A percentile compares a stretch with the other conserved stretches of the same genome.
Evolutionary conservation across 1,140 invertebrate species (phyloP).

Genomic region (Oncopodura yosiiana): DNA sequence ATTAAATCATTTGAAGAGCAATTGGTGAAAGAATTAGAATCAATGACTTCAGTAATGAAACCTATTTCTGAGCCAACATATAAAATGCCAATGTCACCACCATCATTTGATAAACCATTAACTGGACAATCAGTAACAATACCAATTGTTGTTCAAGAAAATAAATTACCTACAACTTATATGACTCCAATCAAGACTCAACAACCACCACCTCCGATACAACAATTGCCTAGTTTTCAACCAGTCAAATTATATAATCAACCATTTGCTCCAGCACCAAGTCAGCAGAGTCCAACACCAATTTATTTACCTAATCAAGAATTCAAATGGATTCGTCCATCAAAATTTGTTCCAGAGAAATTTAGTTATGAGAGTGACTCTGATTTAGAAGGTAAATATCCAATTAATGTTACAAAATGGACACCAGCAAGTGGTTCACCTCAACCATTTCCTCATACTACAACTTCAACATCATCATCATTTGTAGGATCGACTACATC

Average conservation of each 20-base stretch:
- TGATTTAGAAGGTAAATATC: constrained; percentile 56
- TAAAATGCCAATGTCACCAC: not conserved
- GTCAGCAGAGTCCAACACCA: not conserved
- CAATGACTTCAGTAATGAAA: too few species aligned
- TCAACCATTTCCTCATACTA: constrained; percentile 47
- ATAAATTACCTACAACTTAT: not conserved
- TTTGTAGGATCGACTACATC: too few species aligned
- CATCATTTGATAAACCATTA: not conserved
- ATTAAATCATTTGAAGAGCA: constrained; percentile 13
- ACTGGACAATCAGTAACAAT: not conserved
- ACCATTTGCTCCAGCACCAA: not conserved
- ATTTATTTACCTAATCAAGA: constrained; percentile 3
- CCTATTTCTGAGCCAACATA: constrained; percentile 1
- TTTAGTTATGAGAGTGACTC: constrained; percentile 64
- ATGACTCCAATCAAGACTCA: not conserved
- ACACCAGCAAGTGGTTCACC: constrained; percentile 45
- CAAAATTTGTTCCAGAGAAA: constrained; percentile 58
- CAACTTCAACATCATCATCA: too few species aligned
- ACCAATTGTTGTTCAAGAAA: not conserved
- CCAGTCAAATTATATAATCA: constrained; percentile 31
- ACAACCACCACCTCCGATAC: not conserved
- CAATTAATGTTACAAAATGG: constrained; percentile 54
- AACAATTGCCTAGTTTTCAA: constrained; percentile 1
- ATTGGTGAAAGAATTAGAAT: constrained; percentile 7
- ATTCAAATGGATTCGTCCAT: constrained; percentile 42